Base-by-base conservation (phyloP, 2,888 invertebrate species). In the Hipparchia sbordonii region DNA sequence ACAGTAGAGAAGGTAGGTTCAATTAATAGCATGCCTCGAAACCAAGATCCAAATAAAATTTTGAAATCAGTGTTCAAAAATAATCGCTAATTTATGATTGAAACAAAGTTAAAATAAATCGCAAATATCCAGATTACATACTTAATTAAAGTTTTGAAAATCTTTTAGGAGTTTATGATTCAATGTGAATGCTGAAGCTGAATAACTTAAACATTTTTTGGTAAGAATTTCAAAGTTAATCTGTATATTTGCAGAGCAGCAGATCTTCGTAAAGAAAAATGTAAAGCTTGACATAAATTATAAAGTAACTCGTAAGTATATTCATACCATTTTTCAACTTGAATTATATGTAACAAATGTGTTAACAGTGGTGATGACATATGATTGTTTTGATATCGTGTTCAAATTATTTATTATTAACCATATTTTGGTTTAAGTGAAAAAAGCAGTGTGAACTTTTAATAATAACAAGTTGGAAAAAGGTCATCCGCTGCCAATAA, bases 391-490 rank as follows among this genome's bases (percentile, higher is more conserved):
- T 10, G 63, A 12, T 6, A 65, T 68, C 10, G 61, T 63, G 67
- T 73, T 59, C 33, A 46, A 68, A 65, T 52, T 12, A 9, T 45
- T 48, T 12, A 10, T 45, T 48, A 52, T 72, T 71, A n/a, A 65
- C 66, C 66, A 45, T 62, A 23, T 57, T 67, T 72, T 61, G 71
- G 60, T 48, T 62, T 12, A 45, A 63, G 72, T 76, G 75, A 69
- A 45, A 9, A 48, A 77, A 77, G 77, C 75, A 56, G 70, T 63
- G 77, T 76, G 73, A 72, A 54, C 65, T 76, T 74, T 66, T 75
- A 71, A 62, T 59, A 57, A 54, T 66, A 79, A 89, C 89, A 89
- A 91, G 90, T 92, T 90, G 89, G 87, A 88, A 88, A 88, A 87
- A 75, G 79, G 82, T 81, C 80, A 84, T 84, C 84, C 82, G 80